These are phyloP conservation scores for Drosophila buzzatii DNA, from an alignment of 2,888 invertebrate genomes.

Conservation along the genomic window DNA sequence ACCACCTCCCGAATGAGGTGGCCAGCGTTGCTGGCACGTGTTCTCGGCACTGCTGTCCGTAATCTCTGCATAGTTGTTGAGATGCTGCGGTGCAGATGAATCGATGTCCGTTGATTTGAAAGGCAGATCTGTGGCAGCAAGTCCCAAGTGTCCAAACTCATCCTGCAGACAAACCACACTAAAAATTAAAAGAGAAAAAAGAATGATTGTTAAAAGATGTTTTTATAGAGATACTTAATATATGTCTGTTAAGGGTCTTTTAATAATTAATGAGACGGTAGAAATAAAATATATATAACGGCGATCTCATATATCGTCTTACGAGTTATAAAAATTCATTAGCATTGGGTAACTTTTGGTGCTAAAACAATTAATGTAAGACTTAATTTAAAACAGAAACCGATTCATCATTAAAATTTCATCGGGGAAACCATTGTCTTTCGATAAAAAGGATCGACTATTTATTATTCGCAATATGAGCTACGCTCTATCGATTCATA, in stretches of 20 bases:
- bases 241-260: not conserved
- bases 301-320: too few species aligned
- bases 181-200: constrained; percentile 61
- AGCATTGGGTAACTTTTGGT: too few species aligned
- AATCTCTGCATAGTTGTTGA: constrained; percentile 78
- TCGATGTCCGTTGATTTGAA: constrained; percentile 75
- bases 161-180: constrained; percentile 89
- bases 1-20: constrained; percentile 81
- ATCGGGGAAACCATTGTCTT: too few species aligned
- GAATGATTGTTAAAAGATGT: not conserved
- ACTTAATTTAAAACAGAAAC: too few species aligned
- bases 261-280: not conserved
- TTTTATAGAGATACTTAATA: not conserved
- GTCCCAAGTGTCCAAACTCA: constrained; percentile 87
- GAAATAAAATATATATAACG: too few species aligned
- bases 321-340: too few species aligned
- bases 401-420: too few species aligned
- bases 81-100: constrained; percentile 60
- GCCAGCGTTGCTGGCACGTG: constrained; percentile 86
- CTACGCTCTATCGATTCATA: too few species aligned
- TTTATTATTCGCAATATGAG: too few species aligned
- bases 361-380: too few species aligned
- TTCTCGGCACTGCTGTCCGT: constrained; percentile 85
- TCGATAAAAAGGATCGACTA: too few species aligned
- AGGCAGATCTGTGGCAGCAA: constrained; percentile 82